Evolutionary conservation across 2,888 invertebrate species (phyloP).

Genomic region (Druceiella hillmani): DNA sequence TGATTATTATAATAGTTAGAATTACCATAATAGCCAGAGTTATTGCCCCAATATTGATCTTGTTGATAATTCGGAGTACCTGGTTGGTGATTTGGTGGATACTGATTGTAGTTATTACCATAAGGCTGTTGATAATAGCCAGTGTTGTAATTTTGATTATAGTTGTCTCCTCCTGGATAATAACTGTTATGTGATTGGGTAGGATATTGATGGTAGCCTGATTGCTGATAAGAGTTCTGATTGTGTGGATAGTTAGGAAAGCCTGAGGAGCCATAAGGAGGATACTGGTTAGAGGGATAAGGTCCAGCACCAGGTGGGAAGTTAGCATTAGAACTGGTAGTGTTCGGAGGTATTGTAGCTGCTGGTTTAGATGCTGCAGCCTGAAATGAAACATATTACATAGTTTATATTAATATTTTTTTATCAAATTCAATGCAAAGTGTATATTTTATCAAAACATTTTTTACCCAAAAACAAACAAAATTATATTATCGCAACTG

Average conservation of each 20-base stretch:
- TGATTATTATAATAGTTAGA: slow-evolving; percentile 41
- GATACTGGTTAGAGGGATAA: slow-evolving; percentile 30
- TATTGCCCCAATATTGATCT: slow-evolving; percentile 37
- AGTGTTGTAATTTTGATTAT: slow-evolving; percentile 43
- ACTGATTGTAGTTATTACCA: slow-evolving; percentile 41
- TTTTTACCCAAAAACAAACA: too few relatives aligned
- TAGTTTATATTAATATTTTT: too few relatives aligned
- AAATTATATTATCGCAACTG: too few relatives aligned
- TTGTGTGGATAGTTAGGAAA: slow-evolving; percentile 31
- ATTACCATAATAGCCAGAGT: slow-evolving; percentile 41
- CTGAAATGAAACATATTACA: slow-evolving; percentile 29
- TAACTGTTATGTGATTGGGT: slow-evolving; percentile 38
- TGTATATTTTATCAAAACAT: too few relatives aligned
- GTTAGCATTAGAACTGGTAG: slow-evolving; percentile 27
- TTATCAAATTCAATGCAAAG: too few relatives aligned
- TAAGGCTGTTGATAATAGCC: slow-evolving; percentile 38
- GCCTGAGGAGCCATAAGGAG: slow-evolving; percentile 34
- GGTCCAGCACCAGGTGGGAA: slow-evolving; percentile 27
- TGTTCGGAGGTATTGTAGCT: slow-evolving; percentile 47
- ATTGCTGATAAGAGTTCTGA: slow-evolving; percentile 41
- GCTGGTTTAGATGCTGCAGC: slow-evolving; percentile 46
- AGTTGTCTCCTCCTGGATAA: slow-evolving; percentile 34
- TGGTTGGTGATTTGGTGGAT: slow-evolving; percentile 30
- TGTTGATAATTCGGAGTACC: slow-evolving; percentile 7
- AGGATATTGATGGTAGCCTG: slow-evolving; percentile 45